Conservation (phyloP, 2,797 vertebrate species). For the Monodelphis domestica region DNA sequence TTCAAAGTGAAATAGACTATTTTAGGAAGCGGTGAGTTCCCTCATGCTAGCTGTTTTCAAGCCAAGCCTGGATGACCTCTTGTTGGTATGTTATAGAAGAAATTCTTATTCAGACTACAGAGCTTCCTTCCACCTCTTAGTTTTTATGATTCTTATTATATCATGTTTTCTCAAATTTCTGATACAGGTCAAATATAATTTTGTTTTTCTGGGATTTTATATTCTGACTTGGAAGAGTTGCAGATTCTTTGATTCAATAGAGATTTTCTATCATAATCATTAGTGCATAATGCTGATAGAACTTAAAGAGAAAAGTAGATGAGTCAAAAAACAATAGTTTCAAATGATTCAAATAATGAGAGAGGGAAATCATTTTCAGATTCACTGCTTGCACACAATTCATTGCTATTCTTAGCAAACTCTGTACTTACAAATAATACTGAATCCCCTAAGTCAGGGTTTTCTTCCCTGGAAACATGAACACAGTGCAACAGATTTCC, state of each 20-base stretch:
- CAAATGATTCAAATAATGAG: conserved; percentile 29
- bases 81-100: neutral
- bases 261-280: conserved; percentile 26
- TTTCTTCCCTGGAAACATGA: conserved; percentile 41
- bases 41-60: neutral
- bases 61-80: neutral
- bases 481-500: conserved; percentile 57
- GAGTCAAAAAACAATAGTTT: conserved; percentile 25
- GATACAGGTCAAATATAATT: neutral
- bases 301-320: neutral
- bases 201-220: conserved; percentile 16
- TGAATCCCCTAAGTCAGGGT: conserved; percentile 18
- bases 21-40: neutral
- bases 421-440: neutral
- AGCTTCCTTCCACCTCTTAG: neutral
- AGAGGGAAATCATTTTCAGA: conserved; percentile 45
- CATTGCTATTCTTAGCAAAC: conserved; percentile 51
- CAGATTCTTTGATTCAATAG: neutral
- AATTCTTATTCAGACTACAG: neutral
- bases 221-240: neutral
- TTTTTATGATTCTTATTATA: conserved; percentile 9
- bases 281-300: conserved; percentile 8
- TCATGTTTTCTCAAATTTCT: conserved; percentile 40
- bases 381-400: conserved; percentile 25
- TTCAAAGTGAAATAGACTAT: neutral